Percentiles rank a stretch among this genome's conserved stretches.
Conservation (phyloP, 2,113 vertebrate species). For the Andinoacara biseriatus region DNA sequence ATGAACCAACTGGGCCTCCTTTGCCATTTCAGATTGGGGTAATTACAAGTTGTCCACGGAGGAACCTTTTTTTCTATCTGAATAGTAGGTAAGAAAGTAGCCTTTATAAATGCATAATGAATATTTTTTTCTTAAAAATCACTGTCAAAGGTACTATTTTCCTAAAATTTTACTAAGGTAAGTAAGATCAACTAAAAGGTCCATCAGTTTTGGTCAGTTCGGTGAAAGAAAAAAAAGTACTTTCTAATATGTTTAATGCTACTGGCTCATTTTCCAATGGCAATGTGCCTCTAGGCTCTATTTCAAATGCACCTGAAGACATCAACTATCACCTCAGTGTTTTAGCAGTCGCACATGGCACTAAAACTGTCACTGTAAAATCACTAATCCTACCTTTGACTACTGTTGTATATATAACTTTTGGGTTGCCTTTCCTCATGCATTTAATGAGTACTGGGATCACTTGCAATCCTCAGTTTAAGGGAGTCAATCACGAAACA, state of each 20-base stretch:
- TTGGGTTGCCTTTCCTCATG: background rate
- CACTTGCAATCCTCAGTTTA: background rate
- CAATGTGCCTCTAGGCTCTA: conserved; percentile 21
- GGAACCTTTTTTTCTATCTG: background rate
- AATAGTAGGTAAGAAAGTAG: background rate
- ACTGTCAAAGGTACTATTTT: background rate
- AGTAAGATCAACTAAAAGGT: background rate
- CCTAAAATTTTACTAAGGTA: background rate
- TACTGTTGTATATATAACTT: background rate
- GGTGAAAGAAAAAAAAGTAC: background rate
- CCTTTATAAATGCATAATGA: background rate
- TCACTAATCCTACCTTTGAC: background rate
- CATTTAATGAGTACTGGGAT: background rate
- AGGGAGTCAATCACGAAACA: background rate
- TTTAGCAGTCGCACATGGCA: background rate
- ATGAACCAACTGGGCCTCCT: conserved; percentile 25
- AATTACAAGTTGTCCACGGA: conserved; percentile 24
- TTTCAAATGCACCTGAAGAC: conserved; percentile 30
- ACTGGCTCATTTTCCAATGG: conserved; percentile 38
- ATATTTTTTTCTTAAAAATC: background rate
- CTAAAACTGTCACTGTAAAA: conserved; percentile 4
- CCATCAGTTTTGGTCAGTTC: background rate
- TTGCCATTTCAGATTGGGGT: conserved; percentile 20
- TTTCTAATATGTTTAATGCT: background rate
- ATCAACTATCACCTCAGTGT: background rate